Percentiles rank a stretch among this genome's conserved stretches.
Evolutionary conservation across 2,797 vertebrate species (phyloP).

Genomic region (Neopelma chrysocephalum): DNA sequence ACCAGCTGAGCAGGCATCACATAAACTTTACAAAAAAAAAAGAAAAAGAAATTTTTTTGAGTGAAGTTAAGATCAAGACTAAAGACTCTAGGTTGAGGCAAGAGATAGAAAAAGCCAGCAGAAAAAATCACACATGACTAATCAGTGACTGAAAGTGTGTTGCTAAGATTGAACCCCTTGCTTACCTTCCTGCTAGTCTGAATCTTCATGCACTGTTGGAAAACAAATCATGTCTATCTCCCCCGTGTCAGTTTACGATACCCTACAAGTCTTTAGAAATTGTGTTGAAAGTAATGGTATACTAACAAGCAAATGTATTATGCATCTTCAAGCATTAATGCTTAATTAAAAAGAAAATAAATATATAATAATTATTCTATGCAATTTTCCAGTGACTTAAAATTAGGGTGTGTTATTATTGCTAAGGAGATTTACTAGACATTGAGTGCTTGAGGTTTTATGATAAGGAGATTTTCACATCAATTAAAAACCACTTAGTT

Average conservation of each 20-base stretch:
- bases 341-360: background rate
- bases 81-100: background rate
- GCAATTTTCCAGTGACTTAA: background rate
- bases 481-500: fast-evolving
- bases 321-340: background rate
- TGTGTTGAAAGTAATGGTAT: background rate
- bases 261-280: background rate
- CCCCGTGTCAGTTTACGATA: background rate
- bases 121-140: background rate
- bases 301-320: background rate
- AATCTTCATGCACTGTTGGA: background rate
- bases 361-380: background rate
- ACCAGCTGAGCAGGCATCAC: too few species aligned
- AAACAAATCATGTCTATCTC: background rate
- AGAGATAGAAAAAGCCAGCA: background rate
- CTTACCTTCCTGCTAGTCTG: background rate
- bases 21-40: background rate
- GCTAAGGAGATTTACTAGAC: background rate
- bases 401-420: background rate
- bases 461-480: background rate
- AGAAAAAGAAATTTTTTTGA: background rate
- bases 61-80: background rate
- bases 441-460: background rate
- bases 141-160: background rate
- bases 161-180: background rate